These are phyloP conservation scores for Doris montereyensis DNA, from an alignment of 2,888 invertebrate species.

Conservation along the genomic window DNA sequence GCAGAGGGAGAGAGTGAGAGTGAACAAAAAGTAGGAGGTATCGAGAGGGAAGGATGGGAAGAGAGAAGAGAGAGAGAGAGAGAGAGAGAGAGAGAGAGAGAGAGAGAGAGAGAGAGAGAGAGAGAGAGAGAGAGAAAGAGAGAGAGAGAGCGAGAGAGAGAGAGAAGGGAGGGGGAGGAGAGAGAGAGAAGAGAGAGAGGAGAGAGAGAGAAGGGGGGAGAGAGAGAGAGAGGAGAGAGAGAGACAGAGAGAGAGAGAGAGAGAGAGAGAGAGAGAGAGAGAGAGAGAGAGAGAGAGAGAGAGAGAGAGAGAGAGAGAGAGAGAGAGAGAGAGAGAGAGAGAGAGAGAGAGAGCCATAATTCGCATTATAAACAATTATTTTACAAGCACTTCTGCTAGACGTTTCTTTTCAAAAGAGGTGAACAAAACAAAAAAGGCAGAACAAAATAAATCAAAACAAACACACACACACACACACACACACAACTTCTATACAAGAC, in stretches of 20 bases:
- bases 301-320: not conserved
- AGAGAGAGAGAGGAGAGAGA: not conserved
- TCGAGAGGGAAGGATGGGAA: not conserved
- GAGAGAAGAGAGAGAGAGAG: not conserved
- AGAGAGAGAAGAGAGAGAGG: not conserved
- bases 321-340: not conserved
- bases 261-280: not conserved
- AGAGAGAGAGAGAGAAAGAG: too few relatives aligned
- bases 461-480: too few relatives aligned
- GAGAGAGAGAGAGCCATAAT: not conserved
- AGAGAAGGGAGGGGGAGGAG: not conserved
- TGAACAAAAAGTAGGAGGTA: not conserved
- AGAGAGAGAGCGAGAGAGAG: not conserved
- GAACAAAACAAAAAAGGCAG: too few relatives aligned
- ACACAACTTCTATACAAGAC: too few relatives aligned
- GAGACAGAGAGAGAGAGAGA: constrained; percentile 6
- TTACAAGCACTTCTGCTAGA: too few relatives aligned
- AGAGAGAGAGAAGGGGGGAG: not conserved
- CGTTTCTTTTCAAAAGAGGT: too few relatives aligned
- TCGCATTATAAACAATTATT: not conserved
- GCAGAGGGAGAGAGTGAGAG: not conserved
- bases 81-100: not conserved
- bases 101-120: not conserved
- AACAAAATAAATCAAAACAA: too few relatives aligned
- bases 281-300: not conserved